Percentiles rank a stretch among this genome's conserved stretches.
Conservation (phyloP, 2,797 vertebrate species). For the Acanthurus lineatus region DNA sequence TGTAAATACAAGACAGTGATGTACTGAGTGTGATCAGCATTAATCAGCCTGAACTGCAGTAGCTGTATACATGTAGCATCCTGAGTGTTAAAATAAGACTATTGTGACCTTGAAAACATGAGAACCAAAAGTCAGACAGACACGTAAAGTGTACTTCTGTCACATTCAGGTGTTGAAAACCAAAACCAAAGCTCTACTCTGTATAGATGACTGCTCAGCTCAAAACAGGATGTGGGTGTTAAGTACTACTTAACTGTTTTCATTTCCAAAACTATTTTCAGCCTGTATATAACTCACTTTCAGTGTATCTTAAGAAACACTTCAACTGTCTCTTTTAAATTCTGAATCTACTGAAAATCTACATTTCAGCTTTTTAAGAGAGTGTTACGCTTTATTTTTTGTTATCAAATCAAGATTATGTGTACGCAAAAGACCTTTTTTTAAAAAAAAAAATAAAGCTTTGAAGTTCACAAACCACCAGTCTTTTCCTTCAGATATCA, state of each 20-base stretch:
- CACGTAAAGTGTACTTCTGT: not conserved
- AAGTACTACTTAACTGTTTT: slow-evolving; percentile 68
- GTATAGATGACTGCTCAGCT: slow-evolving; percentile 52
- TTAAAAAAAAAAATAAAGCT: slow-evolving; percentile 23
- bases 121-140: not conserved
- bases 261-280: slow-evolving; percentile 53
- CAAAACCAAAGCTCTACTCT: slow-evolving; percentile 57
- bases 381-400: slow-evolving; percentile 18
- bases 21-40: slow-evolving; percentile 46
- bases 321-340: slow-evolving; percentile 40
- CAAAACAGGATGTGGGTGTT: slow-evolving; percentile 87
- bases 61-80: slow-evolving; percentile 31
- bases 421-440: slow-evolving; percentile 25
- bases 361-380: slow-evolving; percentile 10
- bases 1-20: slow-evolving; percentile 31
- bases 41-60: slow-evolving; percentile 32
- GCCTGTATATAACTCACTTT: slow-evolving; percentile 24
- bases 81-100: slow-evolving; percentile 10
- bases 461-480: not conserved
- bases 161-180: slow-evolving; percentile 48
- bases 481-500: slow-evolving; percentile 15
- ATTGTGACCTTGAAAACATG: slow-evolving; percentile 6
- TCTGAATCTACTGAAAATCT: slow-evolving; percentile 27
- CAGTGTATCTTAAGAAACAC: slow-evolving; percentile 12
- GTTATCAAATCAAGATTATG: slow-evolving; percentile 15